These are phyloP conservation scores for Ctenomys sociabilis DNA, from an alignment of 2,113 vertebrate species.

Conservation along the genomic window DNA sequence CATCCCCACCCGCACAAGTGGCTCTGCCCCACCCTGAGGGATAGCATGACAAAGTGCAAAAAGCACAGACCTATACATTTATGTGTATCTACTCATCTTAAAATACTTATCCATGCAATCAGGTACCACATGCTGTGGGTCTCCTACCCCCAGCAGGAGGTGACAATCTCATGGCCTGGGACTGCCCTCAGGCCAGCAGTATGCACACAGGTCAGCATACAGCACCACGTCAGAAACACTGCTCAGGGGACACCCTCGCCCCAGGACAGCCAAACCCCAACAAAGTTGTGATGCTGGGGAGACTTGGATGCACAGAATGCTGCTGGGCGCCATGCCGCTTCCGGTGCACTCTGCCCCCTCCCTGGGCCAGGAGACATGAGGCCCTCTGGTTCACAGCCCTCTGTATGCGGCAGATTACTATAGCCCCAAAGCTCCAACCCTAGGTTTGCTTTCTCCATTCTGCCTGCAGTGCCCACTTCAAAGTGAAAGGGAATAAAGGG, in stretches of 20 bases:
- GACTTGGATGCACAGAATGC: neutral
- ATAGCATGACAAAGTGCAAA: rapidly evolving
- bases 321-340: rapidly evolving
- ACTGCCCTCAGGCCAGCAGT: neutral
- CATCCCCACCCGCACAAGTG: neutral
- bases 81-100: neutral
- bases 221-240: neutral
- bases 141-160: neutral
- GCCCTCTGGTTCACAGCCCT: neutral
- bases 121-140: neutral
- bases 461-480: neutral
- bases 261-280: neutral
- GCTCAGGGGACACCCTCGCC: neutral
- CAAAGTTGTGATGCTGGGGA: neutral
- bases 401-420: neutral
- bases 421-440: neutral
- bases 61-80: neutral
- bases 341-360: rapidly evolving
- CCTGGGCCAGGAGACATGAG: neutral
- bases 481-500: neutral
- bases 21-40: neutral
- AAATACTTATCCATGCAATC: neutral
- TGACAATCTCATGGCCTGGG: rapidly evolving
- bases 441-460: no score
- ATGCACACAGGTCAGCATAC: neutral